Conservation (phyloP, 2,797 vertebrate genomes). For the Pyrocephalus nanus region DNA sequence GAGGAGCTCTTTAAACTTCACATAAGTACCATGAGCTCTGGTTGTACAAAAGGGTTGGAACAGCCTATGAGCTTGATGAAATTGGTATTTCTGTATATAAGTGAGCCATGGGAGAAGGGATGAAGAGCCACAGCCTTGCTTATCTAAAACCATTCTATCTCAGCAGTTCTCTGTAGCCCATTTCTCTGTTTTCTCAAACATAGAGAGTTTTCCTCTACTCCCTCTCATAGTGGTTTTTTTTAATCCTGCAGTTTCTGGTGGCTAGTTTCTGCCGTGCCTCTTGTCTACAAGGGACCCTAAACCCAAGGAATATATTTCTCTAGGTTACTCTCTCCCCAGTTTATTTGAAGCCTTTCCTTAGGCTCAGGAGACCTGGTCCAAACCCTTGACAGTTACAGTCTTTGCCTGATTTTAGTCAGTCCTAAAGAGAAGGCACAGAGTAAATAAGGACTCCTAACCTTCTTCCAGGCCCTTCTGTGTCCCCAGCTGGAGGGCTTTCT, state of each 20-base stretch:
- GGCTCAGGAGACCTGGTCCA: neutral
- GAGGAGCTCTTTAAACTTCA: neutral
- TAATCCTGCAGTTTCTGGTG: neutral
- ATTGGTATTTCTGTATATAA: neutral
- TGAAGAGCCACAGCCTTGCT: neutral
- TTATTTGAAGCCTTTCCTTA: neutral
- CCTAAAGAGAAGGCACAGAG: neutral
- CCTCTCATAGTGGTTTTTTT: neutral
- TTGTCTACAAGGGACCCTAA: neutral
- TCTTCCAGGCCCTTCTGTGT: neutral
- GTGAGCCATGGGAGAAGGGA: neutral
- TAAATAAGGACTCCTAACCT: neutral
- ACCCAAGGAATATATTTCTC: neutral
- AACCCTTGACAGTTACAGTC: neutral
- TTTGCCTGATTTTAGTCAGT: neutral
- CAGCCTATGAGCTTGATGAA: neutral
- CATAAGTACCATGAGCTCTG: neutral
- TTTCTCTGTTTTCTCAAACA: neutral
- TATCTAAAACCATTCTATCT: neutral
- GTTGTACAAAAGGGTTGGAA: neutral
- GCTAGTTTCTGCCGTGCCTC: neutral
- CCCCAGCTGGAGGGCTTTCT: neutral
- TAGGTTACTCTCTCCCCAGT: neutral
- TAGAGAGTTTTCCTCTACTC: neutral
- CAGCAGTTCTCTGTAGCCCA: neutral